These are phyloP conservation scores for Papilio polyxenes DNA, from an alignment of 1,140 invertebrate species.

Conservation along the genomic window DNA sequence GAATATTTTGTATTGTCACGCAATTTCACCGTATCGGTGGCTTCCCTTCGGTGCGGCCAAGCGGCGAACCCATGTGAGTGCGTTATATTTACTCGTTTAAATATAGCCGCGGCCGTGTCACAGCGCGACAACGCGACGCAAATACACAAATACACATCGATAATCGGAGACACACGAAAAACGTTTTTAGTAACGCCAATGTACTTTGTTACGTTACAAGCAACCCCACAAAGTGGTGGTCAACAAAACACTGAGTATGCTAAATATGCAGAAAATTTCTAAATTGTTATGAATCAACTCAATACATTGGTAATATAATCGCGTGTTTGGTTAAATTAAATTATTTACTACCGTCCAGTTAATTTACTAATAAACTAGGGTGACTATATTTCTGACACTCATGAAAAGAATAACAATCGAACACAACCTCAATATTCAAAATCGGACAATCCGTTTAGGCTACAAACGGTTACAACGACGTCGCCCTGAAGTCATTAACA, in stretches of 20 bases:
- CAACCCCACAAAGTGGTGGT: not conserved
- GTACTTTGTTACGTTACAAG: slow-evolving; percentile 22
- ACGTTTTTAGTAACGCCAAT: slow-evolving; percentile 44
- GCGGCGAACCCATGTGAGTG: slow-evolving; percentile 60
- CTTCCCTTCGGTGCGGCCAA: slow-evolving; percentile 9
- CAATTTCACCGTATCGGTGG: slow-evolving; percentile 13
- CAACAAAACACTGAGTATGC: not conserved
- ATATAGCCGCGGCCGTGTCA: slow-evolving; percentile 64
- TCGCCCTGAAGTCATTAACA: no score
- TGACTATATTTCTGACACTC: no score
- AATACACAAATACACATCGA: slow-evolving; percentile 44
- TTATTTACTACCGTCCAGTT: no score
- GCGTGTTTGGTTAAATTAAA: no score
- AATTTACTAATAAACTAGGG: no score
- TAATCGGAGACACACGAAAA: slow-evolving; percentile 45
- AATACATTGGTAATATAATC: no score
- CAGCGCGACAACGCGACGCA: slow-evolving; percentile 60
- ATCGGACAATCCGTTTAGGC: not conserved
- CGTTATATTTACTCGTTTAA: slow-evolving; percentile 68
- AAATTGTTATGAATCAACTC: not conserved
- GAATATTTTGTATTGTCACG: not conserved
- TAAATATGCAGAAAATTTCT: not conserved
- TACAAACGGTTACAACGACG: no score
- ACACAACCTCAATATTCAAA: not conserved
- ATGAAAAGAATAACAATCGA: no score